phyloP scores from a whole-genome alignment of 2,113 vertebrate species.

The Lagopus muta region DNA sequence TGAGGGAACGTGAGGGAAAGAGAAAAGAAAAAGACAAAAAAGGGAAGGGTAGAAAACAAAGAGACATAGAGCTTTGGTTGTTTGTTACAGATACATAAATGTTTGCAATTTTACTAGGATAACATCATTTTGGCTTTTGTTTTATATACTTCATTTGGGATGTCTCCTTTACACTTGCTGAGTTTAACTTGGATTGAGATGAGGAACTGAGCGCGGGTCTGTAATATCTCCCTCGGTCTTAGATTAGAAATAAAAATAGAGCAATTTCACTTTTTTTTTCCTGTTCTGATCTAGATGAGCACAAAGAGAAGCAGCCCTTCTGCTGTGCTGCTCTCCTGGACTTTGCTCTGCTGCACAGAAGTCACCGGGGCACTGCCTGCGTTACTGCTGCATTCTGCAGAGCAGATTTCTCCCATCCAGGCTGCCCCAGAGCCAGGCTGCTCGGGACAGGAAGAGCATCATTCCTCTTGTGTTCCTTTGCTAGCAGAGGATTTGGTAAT shows the following conservation, averaged over 20 bases:
- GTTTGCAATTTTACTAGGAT: conserved; percentile 12
- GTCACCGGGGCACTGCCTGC: background rate
- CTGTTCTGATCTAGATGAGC: background rate
- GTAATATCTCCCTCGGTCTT: background rate
- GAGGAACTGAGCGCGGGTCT: conserved; percentile 6
- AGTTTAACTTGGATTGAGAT: conserved; percentile 54
- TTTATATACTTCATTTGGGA: conserved; percentile 17
- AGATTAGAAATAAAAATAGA: conserved; percentile 43
- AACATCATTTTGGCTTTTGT: conserved; percentile 31
- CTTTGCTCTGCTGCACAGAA: background rate
- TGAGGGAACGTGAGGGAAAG: background rate
- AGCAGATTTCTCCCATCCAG: background rate
- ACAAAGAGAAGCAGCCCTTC: background rate
- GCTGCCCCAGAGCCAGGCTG: background rate
- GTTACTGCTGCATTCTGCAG: background rate
- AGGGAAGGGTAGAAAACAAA: background rate
- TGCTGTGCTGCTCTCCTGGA: background rate
- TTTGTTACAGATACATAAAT: background rate
- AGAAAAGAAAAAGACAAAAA: background rate
- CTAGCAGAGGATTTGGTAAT: background rate
- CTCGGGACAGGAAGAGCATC: background rate
- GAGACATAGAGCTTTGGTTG: background rate
- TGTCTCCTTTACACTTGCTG: conserved; percentile 24
- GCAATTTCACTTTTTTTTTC: background rate
- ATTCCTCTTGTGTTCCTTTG: too few species aligned